phyloP scores from a whole-genome alignment of 2,888 invertebrate genomes.

The Encarsia formosa region DNA sequence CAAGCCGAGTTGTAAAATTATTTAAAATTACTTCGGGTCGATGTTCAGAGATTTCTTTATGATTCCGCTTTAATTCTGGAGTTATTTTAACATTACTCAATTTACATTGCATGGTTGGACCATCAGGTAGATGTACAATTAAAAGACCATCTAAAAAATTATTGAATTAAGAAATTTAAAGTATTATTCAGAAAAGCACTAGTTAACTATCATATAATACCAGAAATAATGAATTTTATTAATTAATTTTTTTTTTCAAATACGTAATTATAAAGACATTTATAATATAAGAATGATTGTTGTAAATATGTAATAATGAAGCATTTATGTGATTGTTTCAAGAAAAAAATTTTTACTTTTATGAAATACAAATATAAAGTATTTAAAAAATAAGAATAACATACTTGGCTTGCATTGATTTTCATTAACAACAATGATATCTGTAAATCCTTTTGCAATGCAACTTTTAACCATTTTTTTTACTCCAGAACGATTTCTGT shows the following conservation, averaged over 20 bases:
- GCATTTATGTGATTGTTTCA: too few species aligned
- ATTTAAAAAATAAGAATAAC: too few species aligned
- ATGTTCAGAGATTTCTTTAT: slow-evolving; percentile 79
- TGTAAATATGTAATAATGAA: too few species aligned
- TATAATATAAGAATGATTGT: neutral
- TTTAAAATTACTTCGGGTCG: slow-evolving; percentile 90
- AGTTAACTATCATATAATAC: too few species aligned
- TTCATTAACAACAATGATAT: slow-evolving; percentile 91
- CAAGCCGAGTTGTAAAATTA: slow-evolving; percentile 93
- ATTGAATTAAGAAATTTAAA: slow-evolving; percentile 13
- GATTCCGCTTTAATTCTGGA: slow-evolving; percentile 73
- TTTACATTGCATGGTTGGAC: slow-evolving; percentile 95
- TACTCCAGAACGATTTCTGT: slow-evolving; percentile 83
- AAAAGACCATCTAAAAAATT: slow-evolving; percentile 72
- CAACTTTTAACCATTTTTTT: slow-evolving; percentile 91
- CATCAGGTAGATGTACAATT: slow-evolving; percentile 89
- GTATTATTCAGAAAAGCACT: too few species aligned
- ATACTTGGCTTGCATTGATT: slow-evolving; percentile 81
- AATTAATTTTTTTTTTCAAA: slow-evolving; percentile 2
- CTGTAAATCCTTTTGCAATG: slow-evolving; percentile 73
- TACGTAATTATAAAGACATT: neutral
- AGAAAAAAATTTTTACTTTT: too few species aligned
- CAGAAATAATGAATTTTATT: too few species aligned
- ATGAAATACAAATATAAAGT: too few species aligned
- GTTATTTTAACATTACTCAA: slow-evolving; percentile 89